Evolutionary conservation across 2,888 invertebrate genomes (phyloP), one percentile per base, ranked within the genome.

Genomic region (Perizoma flavofasciatum): DNA sequence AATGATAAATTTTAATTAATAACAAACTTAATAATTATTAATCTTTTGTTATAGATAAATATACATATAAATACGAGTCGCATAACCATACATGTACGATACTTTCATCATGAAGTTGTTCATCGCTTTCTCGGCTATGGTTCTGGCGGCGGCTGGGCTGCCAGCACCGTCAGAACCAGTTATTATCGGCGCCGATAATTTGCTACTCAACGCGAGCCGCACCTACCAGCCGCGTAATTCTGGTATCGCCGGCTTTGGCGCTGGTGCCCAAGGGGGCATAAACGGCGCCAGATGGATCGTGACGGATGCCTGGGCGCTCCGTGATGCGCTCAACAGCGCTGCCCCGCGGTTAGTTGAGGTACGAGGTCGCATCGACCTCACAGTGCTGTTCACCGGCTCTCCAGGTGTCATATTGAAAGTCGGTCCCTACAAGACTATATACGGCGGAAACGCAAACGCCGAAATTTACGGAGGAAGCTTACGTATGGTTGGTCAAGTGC

Each of bases 381-480:
- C 48, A 9, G 22, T n/a, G 33, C 11, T 61, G 5, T 61, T 57
- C 7, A 40, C 37, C 0, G 22, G 34, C 5, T 54, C 57, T 3
- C 61, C 61, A 0, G 57, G 61, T 34, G 61, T 61, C 7, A 1
- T 33, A 4, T 0, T 61, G 0, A 43, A 40, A 0, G 40, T 47
- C 8, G 54, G 61, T 33, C 54, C 61, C 9, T 44, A 40, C 33
- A 61, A 57, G 47, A 51, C 54, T 9, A 61, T 61, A 6, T 39
- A 44, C 5, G 59, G 59, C 4, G 48, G 43, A 10, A 45, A 55
- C 35, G 6, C 35, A 22, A 43, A 53, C 10, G 61, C 64, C 22
- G 54, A 60, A 47, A 61, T 64, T 2, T 41, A 6, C 33, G 64
- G 64, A 22, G 64, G 55, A 32, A 47, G 61, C 5, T 50, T 63